Conservation (phyloP, 2,797 vertebrate species). For the Microctenopoma lineatum region DNA sequence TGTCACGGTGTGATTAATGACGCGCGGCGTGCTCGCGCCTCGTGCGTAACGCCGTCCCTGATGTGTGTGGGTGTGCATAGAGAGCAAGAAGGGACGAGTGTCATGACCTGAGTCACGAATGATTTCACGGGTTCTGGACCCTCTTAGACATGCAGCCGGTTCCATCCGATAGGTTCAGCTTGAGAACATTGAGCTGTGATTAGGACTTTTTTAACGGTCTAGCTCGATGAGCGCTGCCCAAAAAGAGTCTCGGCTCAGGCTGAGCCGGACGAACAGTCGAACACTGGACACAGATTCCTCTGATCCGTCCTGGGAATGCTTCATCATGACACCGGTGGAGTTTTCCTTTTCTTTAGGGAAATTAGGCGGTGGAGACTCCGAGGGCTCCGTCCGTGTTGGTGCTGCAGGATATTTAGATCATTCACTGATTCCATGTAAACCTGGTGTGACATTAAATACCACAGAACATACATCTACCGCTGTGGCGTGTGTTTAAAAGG, state of each 20-base stretch:
- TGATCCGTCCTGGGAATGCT: too few relatives aligned
- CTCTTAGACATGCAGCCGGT: slow-evolving; percentile 3
- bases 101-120: slow-evolving; percentile 13
- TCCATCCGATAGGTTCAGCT: not conserved
- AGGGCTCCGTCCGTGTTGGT: too few relatives aligned
- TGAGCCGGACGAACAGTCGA: too few relatives aligned
- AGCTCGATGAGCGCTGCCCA: too few relatives aligned
- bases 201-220: not conserved
- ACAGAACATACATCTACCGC: too few relatives aligned
- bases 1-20: slow-evolving; percentile 21
- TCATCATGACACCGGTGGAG: not conserved
- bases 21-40: slow-evolving; percentile 7
- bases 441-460: too few relatives aligned
- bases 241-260: too few relatives aligned
- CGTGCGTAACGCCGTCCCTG: slow-evolving; percentile 8
- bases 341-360: not conserved
- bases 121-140: not conserved
- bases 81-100: slow-evolving; percentile 12
- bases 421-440: too few relatives aligned
- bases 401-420: too few relatives aligned
- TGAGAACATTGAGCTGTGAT: not conserved
- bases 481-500: too few relatives aligned
- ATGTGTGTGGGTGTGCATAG: slow-evolving; percentile 26
- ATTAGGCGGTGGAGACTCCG: not conserved
- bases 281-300: too few relatives aligned